Evolutionary conservation across 2,113 vertebrate species (phyloP), one percentile per base, ranked within the genome.

Genomic region (Chionodraco myersi): DNA sequence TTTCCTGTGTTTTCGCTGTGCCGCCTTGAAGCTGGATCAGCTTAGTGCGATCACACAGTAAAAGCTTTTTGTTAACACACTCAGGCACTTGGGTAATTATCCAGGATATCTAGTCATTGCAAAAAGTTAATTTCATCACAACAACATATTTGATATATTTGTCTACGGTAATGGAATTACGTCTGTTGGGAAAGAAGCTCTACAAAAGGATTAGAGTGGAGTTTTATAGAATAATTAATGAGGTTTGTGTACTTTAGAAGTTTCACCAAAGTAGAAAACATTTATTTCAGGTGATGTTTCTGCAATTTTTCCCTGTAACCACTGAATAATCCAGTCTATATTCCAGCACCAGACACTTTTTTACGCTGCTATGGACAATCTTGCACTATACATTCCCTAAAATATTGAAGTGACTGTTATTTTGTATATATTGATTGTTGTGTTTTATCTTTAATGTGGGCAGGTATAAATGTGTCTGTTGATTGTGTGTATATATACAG

Each of bases 121-220:
- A 58, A 52, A 77, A 67, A 71, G 60, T 41, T 21, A 41, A 79
- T 82, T 59, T 77, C 58, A 45, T 61, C 69, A 66, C 41, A 69
- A 53, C 47, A 26, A 52, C 58, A 44, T 51, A 44, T 74, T 80
- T 80, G 56, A 74, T 47, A 71, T 75, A 75, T 75, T 79, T 79
- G 75, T 70, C 26, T 52, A 23, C 2, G 16, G 5, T 82, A 82
- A 86, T 86, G 60, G 44, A 61, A 34, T 78, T 48, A 36, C 15
- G 71, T 15, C 73, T 73, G 44, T 16, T 67, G 48, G 62, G 48
- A 52, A 52, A 63, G 45, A 57, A 26, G 36, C 6, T 73, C 48
- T 13, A 44, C 26, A 16, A n/a, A 49, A 41, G 53, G 64, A 52
- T 82, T 58, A 14, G n/a, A 54, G 21, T 36, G 36, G 47, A 65